Evolutionary conservation across 2,888 invertebrate species (phyloP), one percentile per base, ranked within the genome.

Genomic region (Drosophila bunnanda): DNA sequence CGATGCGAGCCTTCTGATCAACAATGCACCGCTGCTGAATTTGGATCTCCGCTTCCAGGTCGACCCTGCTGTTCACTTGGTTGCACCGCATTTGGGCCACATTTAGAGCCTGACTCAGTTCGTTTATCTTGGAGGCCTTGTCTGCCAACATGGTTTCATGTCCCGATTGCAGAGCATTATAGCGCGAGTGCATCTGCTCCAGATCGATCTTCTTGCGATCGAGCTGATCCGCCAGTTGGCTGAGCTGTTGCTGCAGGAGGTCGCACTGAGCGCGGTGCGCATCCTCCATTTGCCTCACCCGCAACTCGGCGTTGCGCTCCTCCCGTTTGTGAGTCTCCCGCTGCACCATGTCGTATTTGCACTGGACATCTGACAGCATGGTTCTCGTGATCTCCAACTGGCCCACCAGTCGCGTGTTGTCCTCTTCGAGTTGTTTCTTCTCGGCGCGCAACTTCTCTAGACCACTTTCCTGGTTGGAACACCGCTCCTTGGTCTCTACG

Each of bases 121-220:
- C 93, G 90, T 95, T 95, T 67, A 95, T 95, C 17, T 94, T 94
- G 0, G 93, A 93, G 0, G 94, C 94, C 75, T 95, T 95, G 44
- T 95, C 95, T 52, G 94, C 93, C 46, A 95, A 83, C 73, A 95
- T 92, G 5, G 93, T 92, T 82, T 95, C 95, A 57, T 95, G 94
- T 20, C 94, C 94, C 73, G 93, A 92, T 54, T 95, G 94, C 3
- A 94, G 91, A 34, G 95, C 94, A 80, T 92, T 92, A 77, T 94
- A 94, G 13, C 92, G 93, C 39, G 93, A 91, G 74, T 94, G 94
- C 72, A 94, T 89, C n/a, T 91, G 90, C 70, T 94, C 93, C 52
- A 94, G 91, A 84, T 95, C 94, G 50, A 93, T 93, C 53, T 94
- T 93, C 92, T 90, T 91, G 32, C 90, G 93, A 4, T 92, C 91